These are phyloP conservation scores for Hemistola chrysoprasaria DNA, from an alignment of 2,888 invertebrate genomes.

Conservation along the genomic window DNA sequence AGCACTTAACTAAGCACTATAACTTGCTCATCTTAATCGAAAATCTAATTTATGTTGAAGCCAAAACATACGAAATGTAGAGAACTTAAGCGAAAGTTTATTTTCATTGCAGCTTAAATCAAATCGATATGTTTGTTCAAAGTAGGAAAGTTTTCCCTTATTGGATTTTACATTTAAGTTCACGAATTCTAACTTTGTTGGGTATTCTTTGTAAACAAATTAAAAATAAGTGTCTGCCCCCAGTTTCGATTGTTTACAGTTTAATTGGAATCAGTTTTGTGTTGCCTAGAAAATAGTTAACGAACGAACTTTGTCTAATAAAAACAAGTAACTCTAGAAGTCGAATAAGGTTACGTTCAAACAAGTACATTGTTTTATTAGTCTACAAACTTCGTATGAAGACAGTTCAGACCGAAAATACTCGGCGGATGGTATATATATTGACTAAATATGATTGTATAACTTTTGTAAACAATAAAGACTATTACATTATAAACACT, in stretches of 20 bases:
- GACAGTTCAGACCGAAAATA: too few species aligned
- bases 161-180: too few species aligned
- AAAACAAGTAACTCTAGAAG: too few species aligned
- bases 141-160: slow-evolving; percentile 21
- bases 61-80: slow-evolving; percentile 6
- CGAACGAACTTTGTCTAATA: background rate
- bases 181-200: too few species aligned
- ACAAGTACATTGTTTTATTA: too few species aligned
- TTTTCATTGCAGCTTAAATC: slow-evolving; percentile 18
- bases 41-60: slow-evolving; percentile 7
- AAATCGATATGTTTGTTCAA: slow-evolving; percentile 22
- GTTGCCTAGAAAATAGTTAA: background rate
- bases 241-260: too few species aligned
- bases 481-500: too few species aligned
- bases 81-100: slow-evolving; percentile 16
- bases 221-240: slow-evolving; percentile 11
- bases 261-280: background rate
- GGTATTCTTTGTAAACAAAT: slow-evolving; percentile 7
- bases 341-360: background rate
- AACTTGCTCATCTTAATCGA: slow-evolving; percentile 2
- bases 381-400: too few species aligned
- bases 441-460: too few species aligned
- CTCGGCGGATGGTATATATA: too few species aligned
- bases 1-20: too few species aligned
- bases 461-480: too few species aligned